Evolutionary conservation across 2,113 vertebrate genomes (phyloP).

Genomic region (Corapipo altera): DNA sequence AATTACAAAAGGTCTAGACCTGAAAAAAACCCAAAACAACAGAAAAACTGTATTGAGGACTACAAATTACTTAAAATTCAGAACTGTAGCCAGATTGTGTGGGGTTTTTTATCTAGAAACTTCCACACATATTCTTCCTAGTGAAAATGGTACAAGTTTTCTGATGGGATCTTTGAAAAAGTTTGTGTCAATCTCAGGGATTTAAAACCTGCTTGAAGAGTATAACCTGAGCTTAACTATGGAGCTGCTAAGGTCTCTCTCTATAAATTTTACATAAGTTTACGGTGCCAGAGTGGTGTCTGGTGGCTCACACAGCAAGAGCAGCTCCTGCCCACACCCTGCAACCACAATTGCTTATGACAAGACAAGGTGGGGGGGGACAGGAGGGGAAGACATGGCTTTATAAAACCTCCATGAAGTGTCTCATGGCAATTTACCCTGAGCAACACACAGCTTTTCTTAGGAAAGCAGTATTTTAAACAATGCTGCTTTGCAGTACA

Average conservation of each 20-base stretch:
- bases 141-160: not conserved
- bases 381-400: not conserved
- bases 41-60: not conserved
- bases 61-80: not conserved
- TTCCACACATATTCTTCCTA: not conserved
- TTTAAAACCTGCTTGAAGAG: slow-evolving; percentile 7
- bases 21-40: not conserved
- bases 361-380: not conserved
- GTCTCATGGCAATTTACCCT: not conserved
- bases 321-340: not conserved
- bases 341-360: not conserved
- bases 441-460: not conserved
- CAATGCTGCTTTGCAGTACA: not conserved
- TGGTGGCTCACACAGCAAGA: slow-evolving; percentile 6
- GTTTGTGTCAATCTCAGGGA: slow-evolving; percentile 12
- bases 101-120: not conserved
- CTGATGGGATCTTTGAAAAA: not conserved
- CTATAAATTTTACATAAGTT: slow-evolving; percentile 31
- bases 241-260: not conserved
- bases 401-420: not conserved
- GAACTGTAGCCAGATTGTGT: not conserved
- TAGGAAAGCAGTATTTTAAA: not conserved
- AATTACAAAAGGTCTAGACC: not conserved
- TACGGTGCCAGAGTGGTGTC: not conserved
- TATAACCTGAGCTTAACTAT: not conserved